Conservation (phyloP, 1,140 invertebrate genomes). For the Bactericera cockerelli region DNA sequence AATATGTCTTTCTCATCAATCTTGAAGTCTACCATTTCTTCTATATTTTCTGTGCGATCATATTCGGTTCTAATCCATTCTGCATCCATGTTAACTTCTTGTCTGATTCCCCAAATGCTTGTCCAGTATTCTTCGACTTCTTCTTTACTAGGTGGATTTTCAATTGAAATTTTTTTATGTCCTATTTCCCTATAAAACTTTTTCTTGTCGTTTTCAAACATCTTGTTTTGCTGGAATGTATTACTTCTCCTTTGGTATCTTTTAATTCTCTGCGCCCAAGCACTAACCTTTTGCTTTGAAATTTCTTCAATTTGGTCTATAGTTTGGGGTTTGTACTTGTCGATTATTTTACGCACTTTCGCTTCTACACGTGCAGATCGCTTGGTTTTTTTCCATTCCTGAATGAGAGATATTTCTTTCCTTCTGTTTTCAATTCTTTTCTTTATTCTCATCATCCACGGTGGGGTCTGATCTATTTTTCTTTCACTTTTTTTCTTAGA, state of each 20-base stretch:
- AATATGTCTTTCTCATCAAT: background rate
- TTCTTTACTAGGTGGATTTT: background rate
- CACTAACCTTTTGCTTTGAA: background rate
- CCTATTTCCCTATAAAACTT: background rate
- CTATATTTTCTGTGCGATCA: background rate
- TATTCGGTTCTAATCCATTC: background rate
- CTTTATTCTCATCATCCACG: no score
- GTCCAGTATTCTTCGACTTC: background rate
- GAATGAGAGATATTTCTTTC: no score
- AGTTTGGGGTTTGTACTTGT: no score
- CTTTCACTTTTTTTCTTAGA: no score
- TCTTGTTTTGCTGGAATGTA: background rate
- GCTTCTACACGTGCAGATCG: no score
- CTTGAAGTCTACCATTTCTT: background rate
- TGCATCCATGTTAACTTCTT: background rate
- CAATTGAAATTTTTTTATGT: background rate
- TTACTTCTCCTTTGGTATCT: background rate
- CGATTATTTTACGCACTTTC: no score
- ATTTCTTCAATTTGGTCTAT: no score
- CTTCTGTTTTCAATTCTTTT: no score
- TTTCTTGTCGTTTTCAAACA: constrained; percentile 2
- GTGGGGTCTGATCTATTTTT: no score
- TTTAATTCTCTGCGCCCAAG: background rate
- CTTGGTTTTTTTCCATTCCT: no score
- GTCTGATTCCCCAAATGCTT: background rate